Conservation (phyloP, 2,113 vertebrate genomes). For the Nycticebus coucang region DNA sequence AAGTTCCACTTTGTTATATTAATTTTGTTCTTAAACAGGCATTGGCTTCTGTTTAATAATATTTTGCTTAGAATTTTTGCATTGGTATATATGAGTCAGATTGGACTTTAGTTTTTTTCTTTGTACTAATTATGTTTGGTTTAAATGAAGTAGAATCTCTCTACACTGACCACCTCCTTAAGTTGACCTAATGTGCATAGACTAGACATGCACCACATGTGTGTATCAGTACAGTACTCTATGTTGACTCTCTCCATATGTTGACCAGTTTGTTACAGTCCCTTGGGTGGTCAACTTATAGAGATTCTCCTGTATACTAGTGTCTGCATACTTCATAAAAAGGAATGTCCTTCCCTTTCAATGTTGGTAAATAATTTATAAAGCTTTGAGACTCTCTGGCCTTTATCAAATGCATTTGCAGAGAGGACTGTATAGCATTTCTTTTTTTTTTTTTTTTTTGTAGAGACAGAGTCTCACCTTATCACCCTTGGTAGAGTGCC, state of each 20-base stretch:
- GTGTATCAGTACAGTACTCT: too few species aligned
- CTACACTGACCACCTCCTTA: too few species aligned
- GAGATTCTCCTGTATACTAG: not conserved
- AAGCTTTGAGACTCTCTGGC: accelerated
- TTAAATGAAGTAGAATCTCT: not conserved
- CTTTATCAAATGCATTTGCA: not conserved
- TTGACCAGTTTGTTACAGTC: too few species aligned
- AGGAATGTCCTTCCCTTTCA: not conserved
- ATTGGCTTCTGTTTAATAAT: not conserved
- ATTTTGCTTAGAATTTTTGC: not conserved
- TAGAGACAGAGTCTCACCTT: too few species aligned
- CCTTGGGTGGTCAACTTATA: too few species aligned
- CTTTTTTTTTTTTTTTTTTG: too few species aligned
- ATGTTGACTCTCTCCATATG: too few species aligned
- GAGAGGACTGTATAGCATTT: too few species aligned
- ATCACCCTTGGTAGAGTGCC: too few species aligned
- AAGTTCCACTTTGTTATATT: not conserved
- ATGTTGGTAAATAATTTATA: not conserved
- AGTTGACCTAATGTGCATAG: too few species aligned
- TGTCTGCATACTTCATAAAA: not conserved
- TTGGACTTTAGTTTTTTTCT: not conserved
- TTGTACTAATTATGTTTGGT: not conserved
- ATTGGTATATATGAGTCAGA: not conserved
- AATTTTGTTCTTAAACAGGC: not conserved
- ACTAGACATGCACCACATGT: too few species aligned